Base-by-base conservation (phyloP, 2,797 vertebrate species). In the Enteromius afrohamiltoni region DNA sequence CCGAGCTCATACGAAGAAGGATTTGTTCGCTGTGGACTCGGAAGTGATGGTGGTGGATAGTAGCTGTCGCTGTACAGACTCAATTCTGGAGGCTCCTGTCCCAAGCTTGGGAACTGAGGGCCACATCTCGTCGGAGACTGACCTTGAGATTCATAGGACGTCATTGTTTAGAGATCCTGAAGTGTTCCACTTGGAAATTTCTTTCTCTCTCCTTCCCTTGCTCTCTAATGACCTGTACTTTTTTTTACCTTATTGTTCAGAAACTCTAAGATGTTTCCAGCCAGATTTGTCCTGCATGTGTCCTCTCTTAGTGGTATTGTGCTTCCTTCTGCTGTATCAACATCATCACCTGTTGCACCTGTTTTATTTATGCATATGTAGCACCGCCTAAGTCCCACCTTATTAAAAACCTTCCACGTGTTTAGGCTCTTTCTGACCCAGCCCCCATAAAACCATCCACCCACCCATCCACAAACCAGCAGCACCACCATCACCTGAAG, bases 71-170 rank as follows among this genome's bases (percentile, higher is more conserved):
- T 96, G 91, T 99, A 99, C 90, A 99, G 95, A 84, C 93, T 97
- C 93, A 99, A 95, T 91, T 99, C 98, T 0, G 98, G 98, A 78
- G 98, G 97, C 82, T 99, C 98, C 91, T 99, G 98, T 83, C 96
- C 97, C 4, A 99, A 94, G 86, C 90, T 98, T 70, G 98, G 98
- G 88, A 99, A 99, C 37, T 99, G 98, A 0, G 98, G 98, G 83
- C 97, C 97, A 93, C 97, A 98, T 82, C 96, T 96, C 2, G 96
- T 95, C 37, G 98, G 96, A 84, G 98, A 98, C 87, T 97, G 96
- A 21, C 91, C 89, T 9, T 96, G 96, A 29, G 95, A 91, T 88
- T 99, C 97, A 80, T 97, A 99, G 40, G 97, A 96, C 91, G 97
- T 97, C 98, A 99, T 99, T 26, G 68, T 62, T 82, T 16, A 34